Percentiles rank a stretch among this genome's conserved stretches.
phyloP scores from a whole-genome alignment of 2,113 vertebrate genomes.

The Chloropsis cyanopogon region DNA sequence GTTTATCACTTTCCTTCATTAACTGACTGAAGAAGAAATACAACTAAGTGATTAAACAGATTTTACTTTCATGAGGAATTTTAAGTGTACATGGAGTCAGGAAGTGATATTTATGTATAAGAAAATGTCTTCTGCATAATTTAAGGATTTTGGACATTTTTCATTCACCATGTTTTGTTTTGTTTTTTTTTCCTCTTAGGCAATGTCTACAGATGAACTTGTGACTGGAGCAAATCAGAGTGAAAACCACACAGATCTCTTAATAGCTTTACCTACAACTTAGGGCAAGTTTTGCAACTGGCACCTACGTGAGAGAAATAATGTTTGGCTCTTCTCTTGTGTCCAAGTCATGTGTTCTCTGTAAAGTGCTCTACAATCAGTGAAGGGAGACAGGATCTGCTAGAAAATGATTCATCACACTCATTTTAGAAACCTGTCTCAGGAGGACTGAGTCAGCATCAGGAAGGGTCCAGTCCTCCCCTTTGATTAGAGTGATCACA shows the following conservation, averaged over 20 bases:
- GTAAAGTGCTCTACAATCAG: not conserved
- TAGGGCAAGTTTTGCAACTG: not conserved
- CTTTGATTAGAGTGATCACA: not conserved
- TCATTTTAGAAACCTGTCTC: constrained; percentile 2
- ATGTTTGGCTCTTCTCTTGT: not conserved
- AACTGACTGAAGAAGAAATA: not conserved
- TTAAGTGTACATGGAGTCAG: not conserved
- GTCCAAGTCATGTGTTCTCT: not conserved
- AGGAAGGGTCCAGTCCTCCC: not conserved
- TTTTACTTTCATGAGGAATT: not conserved
- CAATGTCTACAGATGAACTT: not conserved
- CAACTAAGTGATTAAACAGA: not conserved
- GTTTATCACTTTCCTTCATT: not conserved
- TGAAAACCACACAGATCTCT: not conserved
- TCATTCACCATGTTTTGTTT: not conserved
- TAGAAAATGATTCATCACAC: not conserved
- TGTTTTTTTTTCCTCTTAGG: not conserved
- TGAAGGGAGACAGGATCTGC: not conserved
- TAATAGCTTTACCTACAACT: not conserved
- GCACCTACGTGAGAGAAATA: not conserved
- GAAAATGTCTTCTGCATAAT: not conserved
- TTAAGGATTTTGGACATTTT: not conserved
- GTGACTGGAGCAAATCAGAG: not conserved
- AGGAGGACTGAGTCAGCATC: not conserved
- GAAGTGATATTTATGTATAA: not conserved